A percentile compares a stretch with the other conserved stretches of the same genome.
Evolutionary conservation across 2,888 invertebrate species (phyloP).

Genomic region (Eupithecia vulgata): DNA sequence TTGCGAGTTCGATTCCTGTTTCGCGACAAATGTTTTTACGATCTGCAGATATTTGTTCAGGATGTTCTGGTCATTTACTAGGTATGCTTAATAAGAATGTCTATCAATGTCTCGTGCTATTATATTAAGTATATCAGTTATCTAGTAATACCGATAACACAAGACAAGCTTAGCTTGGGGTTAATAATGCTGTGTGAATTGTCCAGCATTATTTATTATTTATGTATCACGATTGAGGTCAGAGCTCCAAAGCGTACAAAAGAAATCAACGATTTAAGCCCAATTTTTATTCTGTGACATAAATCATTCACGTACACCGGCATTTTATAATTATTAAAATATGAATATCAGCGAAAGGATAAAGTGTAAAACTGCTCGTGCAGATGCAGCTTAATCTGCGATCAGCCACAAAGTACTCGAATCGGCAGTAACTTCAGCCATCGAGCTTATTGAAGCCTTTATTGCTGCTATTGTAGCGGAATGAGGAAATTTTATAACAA

Average conservation of each 20-base stretch:
- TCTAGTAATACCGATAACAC: too few species aligned
- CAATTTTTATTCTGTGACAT: not conserved
- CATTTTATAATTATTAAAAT: not conserved
- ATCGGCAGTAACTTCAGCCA: constrained; percentile 35
- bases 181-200: too few species aligned
- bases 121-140: too few species aligned
- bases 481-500: constrained; percentile 31
- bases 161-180: too few species aligned
- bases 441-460: constrained; percentile 36
- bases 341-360: not conserved
- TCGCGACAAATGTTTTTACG: too few species aligned
- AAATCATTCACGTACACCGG: not conserved
- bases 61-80: too few species aligned
- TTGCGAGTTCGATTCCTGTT: too few species aligned
- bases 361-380: not conserved
- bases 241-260: not conserved
- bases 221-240: not conserved
- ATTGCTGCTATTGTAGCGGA: constrained; percentile 32
- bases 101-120: too few species aligned
- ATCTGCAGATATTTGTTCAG: too few species aligned
- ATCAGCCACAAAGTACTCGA: constrained; percentile 29
- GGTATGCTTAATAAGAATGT: too few species aligned
- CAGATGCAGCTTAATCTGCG: constrained; percentile 24
- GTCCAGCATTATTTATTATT: too few species aligned
- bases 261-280: not conserved